A percentile compares a stretch with the other conserved stretches of the same genome.
Evolutionary conservation across 1,140 invertebrate genomes (phyloP).

Genomic region (Sycophila sp.): DNA sequence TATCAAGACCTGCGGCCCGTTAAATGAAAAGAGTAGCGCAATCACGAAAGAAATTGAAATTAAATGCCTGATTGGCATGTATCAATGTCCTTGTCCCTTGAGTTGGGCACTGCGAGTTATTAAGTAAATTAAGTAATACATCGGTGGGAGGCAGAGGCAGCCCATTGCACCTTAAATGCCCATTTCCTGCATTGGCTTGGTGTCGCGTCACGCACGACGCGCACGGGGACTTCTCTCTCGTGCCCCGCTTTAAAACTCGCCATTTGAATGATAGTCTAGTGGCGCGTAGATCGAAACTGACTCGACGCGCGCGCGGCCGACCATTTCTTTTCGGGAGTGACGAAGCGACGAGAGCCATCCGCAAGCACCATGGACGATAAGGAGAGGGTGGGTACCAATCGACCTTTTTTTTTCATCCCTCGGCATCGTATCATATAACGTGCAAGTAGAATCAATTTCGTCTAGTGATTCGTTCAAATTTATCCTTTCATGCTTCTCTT

Average conservation of each 20-base stretch:
- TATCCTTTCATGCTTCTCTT: too few species aligned
- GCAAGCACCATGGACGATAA: conserved; percentile 18
- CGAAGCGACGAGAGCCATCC: neutral
- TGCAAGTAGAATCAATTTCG: too few species aligned
- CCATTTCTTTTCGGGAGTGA: neutral
- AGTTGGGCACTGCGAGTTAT: conserved; percentile 48
- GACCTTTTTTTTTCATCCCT: neutral
- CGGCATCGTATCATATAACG: too few species aligned
- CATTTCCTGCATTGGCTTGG: conserved; percentile 60
- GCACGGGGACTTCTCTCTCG: neutral
- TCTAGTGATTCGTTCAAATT: too few species aligned
- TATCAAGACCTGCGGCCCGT: neutral
- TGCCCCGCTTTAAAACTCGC: conserved; percentile 47
- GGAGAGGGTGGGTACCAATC: conserved; percentile 19
- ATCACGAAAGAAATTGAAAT: conserved; percentile 52
- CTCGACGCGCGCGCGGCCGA: neutral
- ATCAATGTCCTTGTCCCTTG: conserved; percentile 65
- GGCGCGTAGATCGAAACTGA: neutral
- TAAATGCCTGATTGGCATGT: conserved; percentile 55
- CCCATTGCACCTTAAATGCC: conserved; percentile 60
- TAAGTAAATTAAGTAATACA: conserved; percentile 56
- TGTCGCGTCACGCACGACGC: conserved; percentile 8
- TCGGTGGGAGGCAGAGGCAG: conserved; percentile 48
- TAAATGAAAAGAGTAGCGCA: conserved; percentile 30
- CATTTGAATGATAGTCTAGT: conserved; percentile 28